A percentile compares a stretch with the other conserved stretches of the same genome.
These are phyloP conservation scores for Upupa epops DNA, from an alignment of 2,113 vertebrate genomes.

Conservation along the genomic window DNA sequence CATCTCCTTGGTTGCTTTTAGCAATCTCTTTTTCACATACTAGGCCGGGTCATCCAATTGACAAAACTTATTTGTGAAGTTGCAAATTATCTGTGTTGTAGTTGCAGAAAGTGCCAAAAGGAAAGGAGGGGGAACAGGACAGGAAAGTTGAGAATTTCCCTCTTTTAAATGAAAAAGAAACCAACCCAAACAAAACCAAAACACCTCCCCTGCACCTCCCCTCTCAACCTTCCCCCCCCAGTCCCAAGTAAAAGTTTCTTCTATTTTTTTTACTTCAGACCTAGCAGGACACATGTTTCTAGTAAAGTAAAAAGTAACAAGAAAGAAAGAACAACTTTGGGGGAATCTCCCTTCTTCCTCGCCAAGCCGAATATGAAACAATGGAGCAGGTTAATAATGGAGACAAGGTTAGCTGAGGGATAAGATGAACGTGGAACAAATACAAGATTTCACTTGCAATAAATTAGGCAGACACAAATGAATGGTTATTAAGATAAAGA, in stretches of 20 bases:
- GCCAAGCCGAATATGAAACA: neutral
- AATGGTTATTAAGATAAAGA: constrained; percentile 73
- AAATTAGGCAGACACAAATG: constrained; percentile 68
- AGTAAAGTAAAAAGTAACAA: neutral
- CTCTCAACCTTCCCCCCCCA: no score
- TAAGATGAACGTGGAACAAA: constrained; percentile 51
- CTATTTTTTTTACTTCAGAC: neutral
- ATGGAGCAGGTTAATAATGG: constrained; percentile 46
- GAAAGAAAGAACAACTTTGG: neutral
- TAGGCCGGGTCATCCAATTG: neutral
- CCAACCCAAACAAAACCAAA: neutral
- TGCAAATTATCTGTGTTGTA: neutral
- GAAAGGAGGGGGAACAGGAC: neutral
- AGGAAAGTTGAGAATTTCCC: neutral
- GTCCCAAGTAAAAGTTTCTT: neutral
- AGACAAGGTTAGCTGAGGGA: constrained; percentile 50
- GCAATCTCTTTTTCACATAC: neutral
- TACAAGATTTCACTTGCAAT: constrained; percentile 61
- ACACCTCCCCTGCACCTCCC: no score
- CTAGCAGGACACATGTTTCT: neutral
- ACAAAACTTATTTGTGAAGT: constrained; percentile 35
- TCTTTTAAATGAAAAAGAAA: neutral
- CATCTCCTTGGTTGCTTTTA: neutral
- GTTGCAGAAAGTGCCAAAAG: neutral
- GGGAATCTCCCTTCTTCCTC: constrained; percentile 17